Conservation (phyloP, 2,797 vertebrate species). For the Catamblyrhynchus diadema region DNA sequence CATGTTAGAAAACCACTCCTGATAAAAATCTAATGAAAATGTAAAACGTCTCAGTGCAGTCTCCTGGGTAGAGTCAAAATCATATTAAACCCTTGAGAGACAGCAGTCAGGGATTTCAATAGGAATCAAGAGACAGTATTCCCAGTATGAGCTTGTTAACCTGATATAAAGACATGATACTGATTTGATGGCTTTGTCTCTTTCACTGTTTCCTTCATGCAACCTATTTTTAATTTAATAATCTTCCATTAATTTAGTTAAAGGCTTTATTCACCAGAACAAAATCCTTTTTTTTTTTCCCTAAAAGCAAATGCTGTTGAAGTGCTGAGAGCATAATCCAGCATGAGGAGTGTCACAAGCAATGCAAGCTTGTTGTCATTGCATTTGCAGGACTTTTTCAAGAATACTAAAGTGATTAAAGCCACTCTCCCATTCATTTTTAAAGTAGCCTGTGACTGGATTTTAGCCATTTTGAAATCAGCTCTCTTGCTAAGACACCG, state of each 20-base stretch:
- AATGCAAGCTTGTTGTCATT: background rate
- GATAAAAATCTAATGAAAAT: constrained; percentile 63
- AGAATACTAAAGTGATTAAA: background rate
- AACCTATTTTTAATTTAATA: constrained; percentile 34
- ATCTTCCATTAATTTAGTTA: constrained; percentile 30
- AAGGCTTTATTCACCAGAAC: constrained; percentile 28
- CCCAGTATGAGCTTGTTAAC: constrained; percentile 52
- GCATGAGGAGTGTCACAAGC: background rate
- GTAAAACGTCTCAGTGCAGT: constrained; percentile 39
- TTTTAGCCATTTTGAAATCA: background rate
- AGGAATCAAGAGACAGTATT: constrained; percentile 42
- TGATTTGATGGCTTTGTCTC: constrained; percentile 14
- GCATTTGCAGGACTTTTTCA: background rate
- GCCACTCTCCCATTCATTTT: background rate
- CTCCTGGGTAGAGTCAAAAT: constrained; percentile 26
- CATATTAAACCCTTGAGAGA: constrained; percentile 27
- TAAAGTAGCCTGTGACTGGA: background rate
- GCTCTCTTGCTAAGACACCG: background rate
- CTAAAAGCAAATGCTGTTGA: constrained; percentile 8
- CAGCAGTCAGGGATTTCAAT: constrained; percentile 14
- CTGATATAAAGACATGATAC: background rate
- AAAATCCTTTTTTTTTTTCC: background rate
- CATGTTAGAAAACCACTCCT: constrained; percentile 15
- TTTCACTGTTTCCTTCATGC: background rate
- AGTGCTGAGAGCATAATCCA: background rate